Evolutionary conservation across 2,113 vertebrate genomes (phyloP).

Genomic region (Vidua macroura): DNA sequence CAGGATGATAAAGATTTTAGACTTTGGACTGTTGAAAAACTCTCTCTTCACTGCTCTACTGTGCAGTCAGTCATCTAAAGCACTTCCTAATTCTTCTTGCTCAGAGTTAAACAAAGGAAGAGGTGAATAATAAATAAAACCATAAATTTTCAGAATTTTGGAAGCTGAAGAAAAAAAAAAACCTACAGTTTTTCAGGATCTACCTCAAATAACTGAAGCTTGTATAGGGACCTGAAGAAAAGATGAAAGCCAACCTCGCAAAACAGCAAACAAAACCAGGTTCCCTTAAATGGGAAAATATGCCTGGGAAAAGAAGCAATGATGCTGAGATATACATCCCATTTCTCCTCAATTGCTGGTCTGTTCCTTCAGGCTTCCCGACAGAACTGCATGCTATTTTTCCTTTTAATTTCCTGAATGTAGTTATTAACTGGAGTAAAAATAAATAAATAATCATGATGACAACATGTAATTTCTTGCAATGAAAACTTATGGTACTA

Average conservation of each 20-base stretch:
- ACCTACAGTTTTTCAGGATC: background rate
- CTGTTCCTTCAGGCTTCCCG: background rate
- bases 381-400: background rate
- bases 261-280: background rate
- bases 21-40: background rate
- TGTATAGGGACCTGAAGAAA: background rate
- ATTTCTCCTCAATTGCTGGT: background rate
- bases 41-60: background rate
- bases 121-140: slow-evolving; percentile 17
- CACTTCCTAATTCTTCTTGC: background rate
- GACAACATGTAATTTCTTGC: slow-evolving; percentile 42
- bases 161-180: background rate
- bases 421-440: slow-evolving; percentile 1
- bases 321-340: background rate
- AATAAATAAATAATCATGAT: slow-evolving; percentile 30
- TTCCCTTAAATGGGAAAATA: background rate
- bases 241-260: background rate
- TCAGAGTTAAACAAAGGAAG: background rate
- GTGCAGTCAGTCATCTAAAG: background rate
- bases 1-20: background rate
- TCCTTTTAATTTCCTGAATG: slow-evolving; percentile 30
- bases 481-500: background rate
- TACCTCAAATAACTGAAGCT: background rate
- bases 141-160: background rate
- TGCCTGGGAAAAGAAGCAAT: background rate